Evolutionary conservation across 2,797 vertebrate species (phyloP).

Genomic region (Platalea minor): DNA sequence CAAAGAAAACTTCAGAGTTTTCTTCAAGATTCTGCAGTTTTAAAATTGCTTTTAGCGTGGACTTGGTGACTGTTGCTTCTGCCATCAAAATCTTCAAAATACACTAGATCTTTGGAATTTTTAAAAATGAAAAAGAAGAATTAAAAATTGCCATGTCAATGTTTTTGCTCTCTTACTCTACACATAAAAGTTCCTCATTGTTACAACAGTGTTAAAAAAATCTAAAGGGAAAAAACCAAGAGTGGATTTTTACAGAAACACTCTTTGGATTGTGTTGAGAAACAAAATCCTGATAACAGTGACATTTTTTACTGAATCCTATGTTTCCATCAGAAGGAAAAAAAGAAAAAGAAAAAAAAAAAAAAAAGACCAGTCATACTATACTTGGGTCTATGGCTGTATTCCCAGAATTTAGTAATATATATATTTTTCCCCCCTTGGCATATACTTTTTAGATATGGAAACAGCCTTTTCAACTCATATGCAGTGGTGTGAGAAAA

Average conservation of each 20-base stretch:
- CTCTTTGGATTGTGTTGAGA: background rate
- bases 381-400: background rate
- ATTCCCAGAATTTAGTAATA: background rate
- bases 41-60: background rate
- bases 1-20: background rate
- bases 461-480: background rate
- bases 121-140: background rate
- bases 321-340: background rate
- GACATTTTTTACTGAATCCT: background rate
- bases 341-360: accelerated
- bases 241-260: background rate
- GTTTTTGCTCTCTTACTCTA: background rate
- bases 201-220: background rate
- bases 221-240: background rate
- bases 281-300: background rate
- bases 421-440: accelerated
- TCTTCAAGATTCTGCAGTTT: background rate
- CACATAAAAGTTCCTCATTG: background rate
- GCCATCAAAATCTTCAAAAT: background rate
- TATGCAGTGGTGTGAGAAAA: background rate
- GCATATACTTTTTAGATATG: background rate
- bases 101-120: background rate
- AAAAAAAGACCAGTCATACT: background rate
- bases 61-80: background rate
- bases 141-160: background rate